These are phyloP conservation scores for Ceratotherium simum DNA, from an alignment of 2,113 vertebrate genomes.

Conservation along the genomic window DNA sequence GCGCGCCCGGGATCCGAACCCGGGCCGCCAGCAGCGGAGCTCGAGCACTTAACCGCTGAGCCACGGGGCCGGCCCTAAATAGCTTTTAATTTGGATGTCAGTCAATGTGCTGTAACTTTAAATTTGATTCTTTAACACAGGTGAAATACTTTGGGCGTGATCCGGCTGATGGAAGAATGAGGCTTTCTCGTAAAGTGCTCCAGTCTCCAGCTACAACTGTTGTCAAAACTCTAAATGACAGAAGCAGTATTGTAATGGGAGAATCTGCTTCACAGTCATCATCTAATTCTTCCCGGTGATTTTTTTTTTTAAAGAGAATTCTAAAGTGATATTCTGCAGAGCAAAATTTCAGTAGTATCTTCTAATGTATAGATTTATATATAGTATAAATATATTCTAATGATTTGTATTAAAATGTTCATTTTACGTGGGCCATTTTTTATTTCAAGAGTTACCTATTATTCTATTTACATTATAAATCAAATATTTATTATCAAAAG, in stretches of 20 bases:
- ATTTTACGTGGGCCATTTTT: conserved; percentile 44
- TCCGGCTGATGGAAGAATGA: conserved; percentile 97
- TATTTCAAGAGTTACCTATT: background rate
- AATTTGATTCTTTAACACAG: conserved; percentile 85
- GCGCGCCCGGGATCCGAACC: too few relatives aligned
- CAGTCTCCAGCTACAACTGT: conserved; percentile 90
- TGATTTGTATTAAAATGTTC: conserved; percentile 66
- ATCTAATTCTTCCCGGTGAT: conserved; percentile 79
- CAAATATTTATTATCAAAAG: conserved; percentile 67
- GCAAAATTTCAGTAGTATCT: background rate
- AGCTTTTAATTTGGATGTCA: conserved; percentile 46
- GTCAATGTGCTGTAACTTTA: background rate
- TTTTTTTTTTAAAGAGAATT: conserved; percentile 54
- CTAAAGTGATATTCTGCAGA: background rate
- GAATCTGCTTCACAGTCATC: conserved; percentile 81
- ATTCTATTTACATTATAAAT: conserved; percentile 59
- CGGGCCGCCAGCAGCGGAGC: too few relatives aligned
- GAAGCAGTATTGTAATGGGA: conserved; percentile 92
- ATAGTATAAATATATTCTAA: conserved; percentile 60
- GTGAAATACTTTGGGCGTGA: conserved; percentile 99
- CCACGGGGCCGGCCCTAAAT: background rate
- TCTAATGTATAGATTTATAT: conserved; percentile 35
- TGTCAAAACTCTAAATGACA: conserved; percentile 93
- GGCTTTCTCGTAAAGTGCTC: conserved; percentile 97
- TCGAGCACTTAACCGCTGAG: too few relatives aligned